Conservation (phyloP, 2,888 invertebrate genomes). For the Drepanosiphum platanoidis region DNA sequence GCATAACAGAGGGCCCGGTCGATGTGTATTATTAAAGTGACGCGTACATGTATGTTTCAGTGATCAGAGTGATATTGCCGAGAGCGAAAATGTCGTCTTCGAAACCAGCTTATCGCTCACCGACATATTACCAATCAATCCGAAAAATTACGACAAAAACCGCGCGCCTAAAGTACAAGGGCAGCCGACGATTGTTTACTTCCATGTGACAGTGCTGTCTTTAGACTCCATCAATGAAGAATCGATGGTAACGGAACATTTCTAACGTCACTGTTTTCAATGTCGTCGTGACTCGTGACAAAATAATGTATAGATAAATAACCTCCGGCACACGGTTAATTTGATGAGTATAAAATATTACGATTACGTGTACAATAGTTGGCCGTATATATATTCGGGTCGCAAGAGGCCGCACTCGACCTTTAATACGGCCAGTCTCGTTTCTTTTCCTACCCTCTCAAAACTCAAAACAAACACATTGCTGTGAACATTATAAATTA, state of each 20-base stretch:
- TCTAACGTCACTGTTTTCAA: background rate
- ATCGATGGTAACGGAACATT: constrained; percentile 77
- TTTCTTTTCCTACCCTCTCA: too few relatives aligned
- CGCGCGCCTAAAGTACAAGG: constrained; percentile 86
- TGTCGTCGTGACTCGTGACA: too few relatives aligned
- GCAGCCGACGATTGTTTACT: constrained; percentile 88
- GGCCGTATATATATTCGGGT: too few relatives aligned
- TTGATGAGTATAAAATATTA: too few relatives aligned
- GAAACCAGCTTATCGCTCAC: constrained; percentile 80
- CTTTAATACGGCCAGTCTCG: too few relatives aligned
- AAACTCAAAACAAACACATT: too few relatives aligned
- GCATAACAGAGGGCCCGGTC: background rate
- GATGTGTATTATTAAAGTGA: background rate
- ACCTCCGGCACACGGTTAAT: too few relatives aligned
- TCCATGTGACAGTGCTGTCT: constrained; percentile 89
- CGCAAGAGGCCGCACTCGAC: too few relatives aligned
- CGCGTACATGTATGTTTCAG: constrained; percentile 8
- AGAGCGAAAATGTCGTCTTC: constrained; percentile 63
- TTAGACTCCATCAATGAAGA: constrained; percentile 96
- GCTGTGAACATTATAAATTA: too few relatives aligned
- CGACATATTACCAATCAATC: constrained; percentile 84
- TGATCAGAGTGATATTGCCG: constrained; percentile 60
- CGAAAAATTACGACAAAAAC: constrained; percentile 90
- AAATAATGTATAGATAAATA: background rate
- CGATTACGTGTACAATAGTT: too few relatives aligned